Percentiles rank a stretch among this genome's conserved stretches.
These are phyloP conservation scores for Orthosia cruda DNA, from an alignment of 2,888 invertebrate species.

Conservation along the genomic window DNA sequence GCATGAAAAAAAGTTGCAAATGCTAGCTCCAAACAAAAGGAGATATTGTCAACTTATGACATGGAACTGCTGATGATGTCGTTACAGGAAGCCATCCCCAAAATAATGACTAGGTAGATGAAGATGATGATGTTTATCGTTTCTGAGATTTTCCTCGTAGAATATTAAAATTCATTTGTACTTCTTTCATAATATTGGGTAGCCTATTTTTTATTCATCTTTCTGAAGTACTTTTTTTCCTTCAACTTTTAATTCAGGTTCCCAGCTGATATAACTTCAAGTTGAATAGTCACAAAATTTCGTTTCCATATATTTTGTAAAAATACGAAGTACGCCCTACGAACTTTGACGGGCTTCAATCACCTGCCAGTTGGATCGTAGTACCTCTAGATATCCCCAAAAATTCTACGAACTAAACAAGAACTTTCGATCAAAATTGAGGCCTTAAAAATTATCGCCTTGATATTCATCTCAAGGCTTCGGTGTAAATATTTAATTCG, in stretches of 20 bases:
- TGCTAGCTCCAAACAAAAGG: too few species aligned
- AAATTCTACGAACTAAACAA: constrained; percentile 51
- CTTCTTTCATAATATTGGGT: background rate
- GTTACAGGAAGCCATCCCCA: too few species aligned
- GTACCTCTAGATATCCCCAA: constrained; percentile 27
- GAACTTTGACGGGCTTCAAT: constrained; percentile 55
- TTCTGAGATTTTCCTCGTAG: background rate
- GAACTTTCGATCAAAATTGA: constrained; percentile 43
- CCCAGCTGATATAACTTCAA: constrained; percentile 31
- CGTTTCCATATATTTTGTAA: constrained; percentile 28
- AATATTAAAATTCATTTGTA: too few species aligned
- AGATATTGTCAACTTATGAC: too few species aligned
- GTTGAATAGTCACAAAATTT: constrained; percentile 27
- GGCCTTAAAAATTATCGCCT: constrained; percentile 22
- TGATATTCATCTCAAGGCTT: constrained; percentile 1
- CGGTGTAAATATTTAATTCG: constrained; percentile 32
- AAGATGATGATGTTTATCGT: too few species aligned
- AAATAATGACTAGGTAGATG: too few species aligned
- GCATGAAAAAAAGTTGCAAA: too few species aligned
- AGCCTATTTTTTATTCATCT: constrained; percentile 2
- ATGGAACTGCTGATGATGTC: too few species aligned
- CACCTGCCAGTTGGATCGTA: constrained; percentile 51
- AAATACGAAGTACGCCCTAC: constrained; percentile 28
- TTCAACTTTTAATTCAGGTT: constrained; percentile 21
- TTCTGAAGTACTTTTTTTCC: constrained; percentile 13